Evolutionary conservation across 2,888 invertebrate genomes (phyloP).

Genomic region (Ptilodon capucinus): DNA sequence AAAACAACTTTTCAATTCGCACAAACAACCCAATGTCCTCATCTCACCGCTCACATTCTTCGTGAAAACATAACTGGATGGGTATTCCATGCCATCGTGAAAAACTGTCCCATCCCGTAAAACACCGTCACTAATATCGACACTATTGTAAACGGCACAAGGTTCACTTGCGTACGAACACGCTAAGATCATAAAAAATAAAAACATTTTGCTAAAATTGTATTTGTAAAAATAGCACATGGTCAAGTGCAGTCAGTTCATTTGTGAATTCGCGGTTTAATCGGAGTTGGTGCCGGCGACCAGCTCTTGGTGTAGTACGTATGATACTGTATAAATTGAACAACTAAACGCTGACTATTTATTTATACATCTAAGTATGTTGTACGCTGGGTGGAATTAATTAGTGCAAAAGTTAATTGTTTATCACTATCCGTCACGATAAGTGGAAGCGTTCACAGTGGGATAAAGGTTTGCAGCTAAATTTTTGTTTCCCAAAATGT

Average conservation of each 20-base stretch:
- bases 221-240: neutral
- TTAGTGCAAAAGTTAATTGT: slow-evolving; percentile 29
- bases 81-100: slow-evolving; percentile 6
- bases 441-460: slow-evolving; percentile 21
- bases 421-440: slow-evolving; percentile 3
- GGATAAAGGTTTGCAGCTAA: neutral
- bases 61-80: slow-evolving; percentile 45
- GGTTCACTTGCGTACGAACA: slow-evolving; percentile 29
- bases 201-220: neutral
- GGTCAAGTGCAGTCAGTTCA: slow-evolving; percentile 6
- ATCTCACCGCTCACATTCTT: slow-evolving; percentile 47
- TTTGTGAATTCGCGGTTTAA: slow-evolving; percentile 17
- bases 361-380: slow-evolving; percentile 26
- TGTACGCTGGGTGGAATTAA: slow-evolving; percentile 14
- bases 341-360: slow-evolving; percentile 5
- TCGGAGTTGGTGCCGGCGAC: slow-evolving; percentile 17
- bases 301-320: slow-evolving; percentile 27
- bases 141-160: slow-evolving; percentile 46
- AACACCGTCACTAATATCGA: slow-evolving; percentile 50
- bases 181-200: slow-evolving; percentile 34
- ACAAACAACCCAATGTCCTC: slow-evolving; percentile 58
- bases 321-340: slow-evolving; percentile 24
- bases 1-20: slow-evolving; percentile 53
- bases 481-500: no score
- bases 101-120: slow-evolving; percentile 44